A percentile compares a stretch with the other conserved stretches of the same genome.
Evolutionary conservation across 2,113 vertebrate species (phyloP).

Genomic region (Corythoichthys intestinalis): DNA sequence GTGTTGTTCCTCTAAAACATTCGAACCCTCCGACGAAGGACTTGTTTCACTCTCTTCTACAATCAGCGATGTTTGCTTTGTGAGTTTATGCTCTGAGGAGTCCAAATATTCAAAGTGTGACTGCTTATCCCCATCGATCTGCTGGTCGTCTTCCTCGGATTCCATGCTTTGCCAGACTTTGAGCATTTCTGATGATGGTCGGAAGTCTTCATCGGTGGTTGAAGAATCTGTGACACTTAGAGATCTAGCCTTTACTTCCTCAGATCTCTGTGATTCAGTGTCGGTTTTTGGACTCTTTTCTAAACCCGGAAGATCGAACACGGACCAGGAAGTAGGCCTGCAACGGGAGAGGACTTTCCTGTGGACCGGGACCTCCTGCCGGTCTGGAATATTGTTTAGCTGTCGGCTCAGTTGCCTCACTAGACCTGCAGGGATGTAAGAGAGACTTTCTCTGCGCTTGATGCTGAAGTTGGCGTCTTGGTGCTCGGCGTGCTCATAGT

Average conservation of each 20-base stretch:
- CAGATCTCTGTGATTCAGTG: slow-evolving; percentile 24
- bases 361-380: slow-evolving; percentile 32
- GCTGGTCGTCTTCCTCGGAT: slow-evolving; percentile 40
- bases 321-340: slow-evolving; percentile 72
- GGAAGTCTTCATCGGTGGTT: slow-evolving; percentile 72
- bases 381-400: slow-evolving; percentile 73
- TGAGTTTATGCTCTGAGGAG: slow-evolving; percentile 16
- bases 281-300: slow-evolving; percentile 33
- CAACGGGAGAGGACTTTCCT: slow-evolving; percentile 43
- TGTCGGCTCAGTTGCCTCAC: slow-evolving; percentile 83
- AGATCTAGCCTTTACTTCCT: slow-evolving; percentile 11
- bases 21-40: slow-evolving; percentile 56
- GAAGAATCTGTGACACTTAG: slow-evolving; percentile 24
- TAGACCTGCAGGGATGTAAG: slow-evolving; percentile 90
- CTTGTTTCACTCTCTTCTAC: slow-evolving; percentile 75
- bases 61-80: slow-evolving; percentile 69
- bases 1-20: slow-evolving; percentile 31
- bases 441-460: slow-evolving; percentile 88
- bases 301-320: slow-evolving; percentile 73
- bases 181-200: slow-evolving; percentile 71
- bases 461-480: slow-evolving; percentile 81
- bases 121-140: slow-evolving; percentile 1
- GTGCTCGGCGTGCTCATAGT: slow-evolving; percentile 85
- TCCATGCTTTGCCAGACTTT: slow-evolving; percentile 81
- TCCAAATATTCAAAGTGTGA: slow-evolving; percentile 26